Percentiles rank a stretch among this genome's conserved stretches.
phyloP scores from a whole-genome alignment of 2,888 invertebrate species.

The Ethmia dodecea region DNA sequence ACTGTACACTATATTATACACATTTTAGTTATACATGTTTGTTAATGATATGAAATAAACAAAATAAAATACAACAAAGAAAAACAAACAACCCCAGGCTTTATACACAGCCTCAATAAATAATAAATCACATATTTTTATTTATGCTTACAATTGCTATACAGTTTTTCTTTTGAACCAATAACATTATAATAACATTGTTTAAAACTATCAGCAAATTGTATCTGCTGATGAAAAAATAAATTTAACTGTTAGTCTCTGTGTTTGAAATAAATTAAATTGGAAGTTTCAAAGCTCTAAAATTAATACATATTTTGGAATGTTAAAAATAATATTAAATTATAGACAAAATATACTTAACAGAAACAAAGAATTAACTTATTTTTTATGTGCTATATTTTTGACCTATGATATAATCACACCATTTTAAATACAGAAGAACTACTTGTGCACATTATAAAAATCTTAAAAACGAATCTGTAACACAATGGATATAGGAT shows the following conservation, averaged over 20 bases:
- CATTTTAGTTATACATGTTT: constrained; percentile 13
- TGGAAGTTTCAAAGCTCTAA: constrained; percentile 3
- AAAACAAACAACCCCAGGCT: constrained; percentile 24
- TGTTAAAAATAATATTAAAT: constrained; percentile 10
- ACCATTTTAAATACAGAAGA: no score
- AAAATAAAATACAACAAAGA: constrained; percentile 14
- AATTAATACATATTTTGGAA: constrained; percentile 11
- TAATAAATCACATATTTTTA: constrained; percentile 15
- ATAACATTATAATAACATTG: no score
- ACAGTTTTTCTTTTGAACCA: not conserved
- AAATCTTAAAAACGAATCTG: no score
- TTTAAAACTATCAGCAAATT: constrained; percentile 16
- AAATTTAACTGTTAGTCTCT: not conserved
- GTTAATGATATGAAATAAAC: constrained; percentile 4
- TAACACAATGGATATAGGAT: no score
- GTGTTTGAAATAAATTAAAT: not conserved
- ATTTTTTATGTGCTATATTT: no score
- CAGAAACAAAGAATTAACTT: not conserved
- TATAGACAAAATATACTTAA: not conserved
- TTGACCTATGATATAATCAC: no score
- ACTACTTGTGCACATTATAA: no score
- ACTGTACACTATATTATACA: constrained; percentile 41
- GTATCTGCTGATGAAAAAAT: constrained; percentile 9
- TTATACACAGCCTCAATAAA: constrained; percentile 15
- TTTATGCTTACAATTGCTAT: constrained; percentile 1